phyloP scores from a whole-genome alignment of 2,113 vertebrate genomes.

The Podiceps cristatus region DNA sequence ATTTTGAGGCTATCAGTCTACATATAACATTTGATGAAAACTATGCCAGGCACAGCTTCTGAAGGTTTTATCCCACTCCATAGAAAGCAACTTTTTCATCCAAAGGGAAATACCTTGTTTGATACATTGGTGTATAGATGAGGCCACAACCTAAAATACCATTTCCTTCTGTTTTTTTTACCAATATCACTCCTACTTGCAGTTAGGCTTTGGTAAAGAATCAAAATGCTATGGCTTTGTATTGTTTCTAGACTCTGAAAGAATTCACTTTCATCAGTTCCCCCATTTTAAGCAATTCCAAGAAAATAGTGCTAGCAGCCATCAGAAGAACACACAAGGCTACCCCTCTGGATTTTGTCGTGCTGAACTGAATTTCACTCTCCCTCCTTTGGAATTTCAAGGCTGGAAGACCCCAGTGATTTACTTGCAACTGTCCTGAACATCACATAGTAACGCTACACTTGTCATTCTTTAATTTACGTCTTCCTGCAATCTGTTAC shows the following conservation, averaged over 20 bases:
- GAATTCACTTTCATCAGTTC: background rate
- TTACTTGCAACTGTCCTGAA: background rate
- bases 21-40: background rate
- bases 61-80: background rate
- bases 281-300: background rate
- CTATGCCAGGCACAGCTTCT: background rate
- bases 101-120: background rate
- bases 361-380: background rate
- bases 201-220: background rate
- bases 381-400: background rate
- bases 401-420: background rate
- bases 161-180: background rate
- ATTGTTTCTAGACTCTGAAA: background rate
- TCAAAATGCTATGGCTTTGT: background rate
- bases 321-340: background rate
- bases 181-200: background rate
- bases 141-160: background rate
- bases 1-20: background rate
- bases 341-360: background rate
- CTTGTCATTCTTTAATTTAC: background rate
- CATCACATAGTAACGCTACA: rapidly evolving
- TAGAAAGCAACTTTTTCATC: background rate
- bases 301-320: background rate
- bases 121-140: background rate
- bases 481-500: background rate